phyloP scores from a whole-genome alignment of 2,797 vertebrate genomes.

The Myiotriccus ornatus region DNA sequence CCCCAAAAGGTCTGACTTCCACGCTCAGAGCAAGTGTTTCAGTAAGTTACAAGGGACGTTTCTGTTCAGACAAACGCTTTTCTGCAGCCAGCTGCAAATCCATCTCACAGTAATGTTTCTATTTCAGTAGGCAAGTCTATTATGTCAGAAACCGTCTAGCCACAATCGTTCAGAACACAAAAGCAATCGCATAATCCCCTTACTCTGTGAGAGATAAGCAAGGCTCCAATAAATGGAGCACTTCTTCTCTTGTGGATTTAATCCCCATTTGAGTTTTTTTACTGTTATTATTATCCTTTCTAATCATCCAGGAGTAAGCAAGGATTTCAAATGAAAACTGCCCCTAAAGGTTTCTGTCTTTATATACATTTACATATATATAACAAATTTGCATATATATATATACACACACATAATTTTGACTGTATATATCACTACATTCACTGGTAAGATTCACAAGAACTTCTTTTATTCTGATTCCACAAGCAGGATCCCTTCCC shows the following conservation, averaged over 20 bases:
- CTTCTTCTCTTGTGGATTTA: constrained; percentile 66
- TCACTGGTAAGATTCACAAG: background rate
- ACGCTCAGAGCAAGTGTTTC: constrained; percentile 36
- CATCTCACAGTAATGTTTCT: constrained; percentile 62
- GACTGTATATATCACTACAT: background rate
- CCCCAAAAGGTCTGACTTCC: constrained; percentile 36
- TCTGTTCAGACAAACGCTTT: constrained; percentile 49
- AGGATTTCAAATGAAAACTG: constrained; percentile 51
- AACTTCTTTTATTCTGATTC: constrained; percentile 39
- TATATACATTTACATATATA: background rate
- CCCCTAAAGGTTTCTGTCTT: background rate
- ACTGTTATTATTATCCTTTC: constrained; percentile 53
- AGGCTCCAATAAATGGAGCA: constrained; percentile 64
- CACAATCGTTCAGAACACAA: constrained; percentile 60
- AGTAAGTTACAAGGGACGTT: constrained; percentile 63
- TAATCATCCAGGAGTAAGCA: constrained; percentile 59
- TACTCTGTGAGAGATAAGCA: constrained; percentile 60
- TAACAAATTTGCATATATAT: background rate
- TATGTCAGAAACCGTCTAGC: constrained; percentile 68
- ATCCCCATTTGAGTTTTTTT: constrained; percentile 58
- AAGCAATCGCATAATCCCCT: constrained; percentile 69
- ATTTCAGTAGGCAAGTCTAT: constrained; percentile 70
- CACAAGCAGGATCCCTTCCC: constrained; percentile 26
- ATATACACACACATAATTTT: background rate
- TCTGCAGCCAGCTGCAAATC: constrained; percentile 58